A percentile compares a stretch with the other conserved stretches of the same genome.
Evolutionary conservation across 2,797 vertebrate genomes (phyloP).

Genomic region (Schizopygopsis malacanthus): DNA sequence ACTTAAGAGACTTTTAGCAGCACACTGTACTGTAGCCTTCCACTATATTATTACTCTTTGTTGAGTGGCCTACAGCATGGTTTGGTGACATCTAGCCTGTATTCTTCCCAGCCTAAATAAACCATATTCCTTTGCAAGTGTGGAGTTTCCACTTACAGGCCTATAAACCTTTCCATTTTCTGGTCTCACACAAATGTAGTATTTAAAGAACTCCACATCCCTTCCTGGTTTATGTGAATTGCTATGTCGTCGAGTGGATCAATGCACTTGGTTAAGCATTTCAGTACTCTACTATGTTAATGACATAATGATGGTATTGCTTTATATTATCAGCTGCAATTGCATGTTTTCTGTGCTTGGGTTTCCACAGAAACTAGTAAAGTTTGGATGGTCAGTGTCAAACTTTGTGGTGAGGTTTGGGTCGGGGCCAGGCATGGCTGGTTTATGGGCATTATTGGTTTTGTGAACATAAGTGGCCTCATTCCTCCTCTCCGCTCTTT

Average conservation of each 20-base stretch:
- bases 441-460: conserved; percentile 47
- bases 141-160: not conserved
- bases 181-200: not conserved
- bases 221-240: conserved; percentile 1
- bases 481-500: conserved; percentile 55
- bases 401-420: conserved; percentile 29
- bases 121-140: conserved; percentile 71
- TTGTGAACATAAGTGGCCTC: conserved; percentile 48
- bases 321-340: not conserved
- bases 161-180: conserved; percentile 30
- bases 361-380: conserved; percentile 24
- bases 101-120: conserved; percentile 77
- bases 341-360: not conserved
- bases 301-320: conserved; percentile 10
- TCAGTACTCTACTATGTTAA: conserved; percentile 13
- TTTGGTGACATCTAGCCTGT: conserved; percentile 25
- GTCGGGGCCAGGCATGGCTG: not conserved
- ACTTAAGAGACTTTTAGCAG: conserved; percentile 3
- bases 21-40: not conserved
- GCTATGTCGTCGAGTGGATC: not conserved
- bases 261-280: conserved; percentile 1
- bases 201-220: conserved; percentile 1
- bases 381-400: conserved; percentile 10
- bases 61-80: not conserved
- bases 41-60: conserved; percentile 1